A percentile compares a stretch with the other conserved stretches of the same genome.
Evolutionary conservation across 2,797 vertebrate genomes (phyloP).

Genomic region (Staurois parvus): DNA sequence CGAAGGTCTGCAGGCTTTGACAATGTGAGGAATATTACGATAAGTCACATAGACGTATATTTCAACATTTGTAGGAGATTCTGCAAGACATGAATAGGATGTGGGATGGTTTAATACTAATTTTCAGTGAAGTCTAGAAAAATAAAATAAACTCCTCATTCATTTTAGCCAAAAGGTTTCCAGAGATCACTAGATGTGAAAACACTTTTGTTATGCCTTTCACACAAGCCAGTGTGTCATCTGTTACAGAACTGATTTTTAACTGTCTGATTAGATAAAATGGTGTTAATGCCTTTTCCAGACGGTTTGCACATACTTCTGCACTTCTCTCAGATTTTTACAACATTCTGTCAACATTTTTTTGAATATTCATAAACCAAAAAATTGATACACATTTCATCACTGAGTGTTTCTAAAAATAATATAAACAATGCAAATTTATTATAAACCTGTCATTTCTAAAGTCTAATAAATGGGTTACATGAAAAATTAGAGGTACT

Average conservation of each 20-base stretch:
- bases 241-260: slow-evolving; percentile 65
- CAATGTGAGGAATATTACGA: slow-evolving; percentile 50
- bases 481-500: too few relatives aligned
- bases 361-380: background rate
- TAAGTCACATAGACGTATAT: slow-evolving; percentile 41
- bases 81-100: slow-evolving; percentile 41
- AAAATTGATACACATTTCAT: too few relatives aligned
- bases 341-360: slow-evolving; percentile 21
- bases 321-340: slow-evolving; percentile 32
- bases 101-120: slow-evolving; percentile 53
- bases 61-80: slow-evolving; percentile 29
- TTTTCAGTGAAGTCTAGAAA: slow-evolving; percentile 38
- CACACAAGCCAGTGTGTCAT: slow-evolving; percentile 63
- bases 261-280: slow-evolving; percentile 70
- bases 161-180: slow-evolving; percentile 50
- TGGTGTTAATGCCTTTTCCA: slow-evolving; percentile 64
- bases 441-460: too few relatives aligned
- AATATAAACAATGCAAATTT: too few relatives aligned
- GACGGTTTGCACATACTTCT: slow-evolving; percentile 34
- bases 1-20: slow-evolving; percentile 47
- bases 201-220: slow-evolving; percentile 52
- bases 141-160: slow-evolving; percentile 34
- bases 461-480: too few relatives aligned
- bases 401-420: too few relatives aligned
- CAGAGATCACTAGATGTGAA: slow-evolving; percentile 32